Evolutionary conservation across 2,888 invertebrate species (phyloP), one percentile per base, ranked within the genome.

Genomic region (Drosophila kokeensis): DNA sequence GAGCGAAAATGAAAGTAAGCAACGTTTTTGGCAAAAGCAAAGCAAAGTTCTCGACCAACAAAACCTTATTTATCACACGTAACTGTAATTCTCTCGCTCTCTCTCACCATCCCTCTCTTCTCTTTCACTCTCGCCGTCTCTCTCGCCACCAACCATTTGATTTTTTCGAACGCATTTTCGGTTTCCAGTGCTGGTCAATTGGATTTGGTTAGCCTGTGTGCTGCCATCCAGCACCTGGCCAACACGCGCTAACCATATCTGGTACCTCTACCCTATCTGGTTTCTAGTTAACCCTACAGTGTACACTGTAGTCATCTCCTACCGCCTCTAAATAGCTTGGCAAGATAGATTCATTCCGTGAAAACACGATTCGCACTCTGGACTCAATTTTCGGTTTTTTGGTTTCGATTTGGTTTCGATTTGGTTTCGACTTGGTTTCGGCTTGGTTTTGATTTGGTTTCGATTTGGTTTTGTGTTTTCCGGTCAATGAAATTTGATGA

Each of bases 31-130:
- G 30, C 21, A 40, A 67, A 8, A 24, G 45, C 24, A 76, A 70
- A 69, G 69, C 74, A 73, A 77, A 80, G 65, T 76, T 76, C 50
- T 65, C 66, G 40, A 72, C 62, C 69, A 61, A 57, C 70, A 85
- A 87, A 86, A 82, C 88, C 82, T 82, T 85, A 86, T 88, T 85
- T 88, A 85, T 85, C 85, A 88, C 88, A 83, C 80, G 71, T 68
- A 61, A 71, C 70, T 61, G 64, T 57, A 65, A 38, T 45, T 53
- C 34, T 50, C 40, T 45, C 45, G 13, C 27, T 38, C 34, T n/a
- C 45, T 24, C 24, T 50, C 49, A 36, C 36, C 8, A 18, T 34
- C 48, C 15, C 5, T 5, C 0, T 27, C 45, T 34, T 42, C 11
- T 7, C 4, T 45, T 4, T 24, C 13, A 4, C 7, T 24, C 2